These are phyloP conservation scores for Tyto alba DNA, from an alignment of 2,113 vertebrate genomes.

Conservation along the genomic window DNA sequence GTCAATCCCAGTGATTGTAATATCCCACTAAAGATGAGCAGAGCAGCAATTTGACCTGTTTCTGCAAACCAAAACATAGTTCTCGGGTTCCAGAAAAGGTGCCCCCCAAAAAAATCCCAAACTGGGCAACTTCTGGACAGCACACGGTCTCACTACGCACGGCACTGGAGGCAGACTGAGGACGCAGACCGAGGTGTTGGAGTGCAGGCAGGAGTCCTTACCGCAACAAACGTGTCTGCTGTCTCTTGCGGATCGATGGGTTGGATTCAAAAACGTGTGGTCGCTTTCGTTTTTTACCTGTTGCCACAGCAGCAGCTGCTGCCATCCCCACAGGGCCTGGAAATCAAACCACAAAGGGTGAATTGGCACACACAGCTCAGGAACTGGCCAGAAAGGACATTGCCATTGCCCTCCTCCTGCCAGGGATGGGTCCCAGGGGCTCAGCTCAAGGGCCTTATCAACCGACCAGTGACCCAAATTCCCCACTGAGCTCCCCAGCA, in stretches of 20 bases:
- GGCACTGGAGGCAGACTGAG: neutral
- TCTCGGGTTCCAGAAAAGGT: neutral
- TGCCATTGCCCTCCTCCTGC: accelerated
- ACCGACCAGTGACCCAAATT: accelerated
- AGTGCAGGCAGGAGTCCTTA: slow-evolving; percentile 32
- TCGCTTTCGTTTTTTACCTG: slow-evolving; percentile 94
- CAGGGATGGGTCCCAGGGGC: neutral
- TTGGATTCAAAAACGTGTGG: slow-evolving; percentile 98
- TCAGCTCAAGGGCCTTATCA: neutral
- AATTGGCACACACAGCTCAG: neutral
- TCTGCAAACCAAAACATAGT: neutral
- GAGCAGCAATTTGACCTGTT: neutral
- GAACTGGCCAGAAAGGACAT: neutral
- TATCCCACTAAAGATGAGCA: neutral
- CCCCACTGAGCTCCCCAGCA: neutral
- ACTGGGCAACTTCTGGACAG: neutral
- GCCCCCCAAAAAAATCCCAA: accelerated
- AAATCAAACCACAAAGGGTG: slow-evolving; percentile 18
- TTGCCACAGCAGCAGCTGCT: slow-evolving; percentile 94
- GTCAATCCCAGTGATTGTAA: accelerated
- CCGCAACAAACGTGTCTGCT: slow-evolving; percentile 95
- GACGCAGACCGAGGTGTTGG: accelerated
- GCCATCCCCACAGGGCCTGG: slow-evolving; percentile 98
- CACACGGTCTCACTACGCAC: accelerated
- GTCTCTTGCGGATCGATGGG: slow-evolving; percentile 95